Conservation (phyloP, 2,113 vertebrate genomes). For the Cebidichthys violaceus region DNA sequence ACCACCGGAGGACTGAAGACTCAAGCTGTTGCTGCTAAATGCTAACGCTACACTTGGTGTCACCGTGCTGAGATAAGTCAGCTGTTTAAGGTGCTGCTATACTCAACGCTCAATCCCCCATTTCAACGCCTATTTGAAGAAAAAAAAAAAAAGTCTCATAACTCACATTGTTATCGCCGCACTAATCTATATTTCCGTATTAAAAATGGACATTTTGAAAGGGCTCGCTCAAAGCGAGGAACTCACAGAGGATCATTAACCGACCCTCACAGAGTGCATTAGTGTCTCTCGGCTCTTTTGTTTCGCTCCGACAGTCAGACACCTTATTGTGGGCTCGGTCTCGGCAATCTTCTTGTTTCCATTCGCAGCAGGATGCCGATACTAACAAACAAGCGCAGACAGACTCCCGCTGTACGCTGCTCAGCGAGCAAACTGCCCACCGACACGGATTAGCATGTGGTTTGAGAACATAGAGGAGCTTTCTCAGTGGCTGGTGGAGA, state of each 20-base stretch:
- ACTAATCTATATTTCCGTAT: not conserved
- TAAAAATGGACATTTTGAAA: not conserved
- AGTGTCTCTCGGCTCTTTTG: not conserved
- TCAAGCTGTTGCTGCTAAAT: not conserved
- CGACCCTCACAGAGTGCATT: not conserved
- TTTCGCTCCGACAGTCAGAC: too few species aligned
- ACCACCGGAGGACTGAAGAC: not conserved
- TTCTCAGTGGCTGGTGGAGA: not conserved
- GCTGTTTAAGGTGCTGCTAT: not conserved
- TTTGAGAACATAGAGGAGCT: too few species aligned
- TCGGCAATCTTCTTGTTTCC: not conserved
- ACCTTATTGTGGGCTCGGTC: not conserved
- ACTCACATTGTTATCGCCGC: not conserved
- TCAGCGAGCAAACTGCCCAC: too few species aligned
- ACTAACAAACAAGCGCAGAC: not conserved
- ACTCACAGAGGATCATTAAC: not conserved
- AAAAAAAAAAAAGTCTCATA: not conserved
- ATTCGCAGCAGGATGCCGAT: not conserved
- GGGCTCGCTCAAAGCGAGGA: not conserved
- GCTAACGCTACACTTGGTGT: not conserved
- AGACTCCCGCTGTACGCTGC: not conserved
- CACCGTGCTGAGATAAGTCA: not conserved
- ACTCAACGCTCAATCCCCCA: not conserved
- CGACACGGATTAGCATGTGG: not conserved
- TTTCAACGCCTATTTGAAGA: not conserved